These are phyloP conservation scores for Marisa cornuarietis DNA, from an alignment of 1,140 invertebrate genomes.

Conservation along the genomic window DNA sequence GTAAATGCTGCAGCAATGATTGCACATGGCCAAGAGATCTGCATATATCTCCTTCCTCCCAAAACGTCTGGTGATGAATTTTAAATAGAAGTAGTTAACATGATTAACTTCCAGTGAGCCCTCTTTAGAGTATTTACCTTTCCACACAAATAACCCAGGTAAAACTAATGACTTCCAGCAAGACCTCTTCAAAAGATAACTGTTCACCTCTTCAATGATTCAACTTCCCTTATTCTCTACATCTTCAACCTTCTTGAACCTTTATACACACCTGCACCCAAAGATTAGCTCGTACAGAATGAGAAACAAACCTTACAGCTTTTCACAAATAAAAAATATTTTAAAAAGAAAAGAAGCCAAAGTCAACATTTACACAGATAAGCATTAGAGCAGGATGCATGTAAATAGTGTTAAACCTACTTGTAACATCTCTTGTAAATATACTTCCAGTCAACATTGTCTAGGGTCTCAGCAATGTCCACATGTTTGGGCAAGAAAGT, in stretches of 20 bases:
- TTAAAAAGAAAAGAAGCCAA: neutral
- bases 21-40: slow-evolving; percentile 92
- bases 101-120: neutral
- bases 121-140: no score
- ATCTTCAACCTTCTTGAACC: no score
- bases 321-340: no score
- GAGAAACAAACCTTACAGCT: neutral
- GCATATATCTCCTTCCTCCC: slow-evolving; percentile 93
- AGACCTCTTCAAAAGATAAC: no score
- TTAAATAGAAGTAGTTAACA: slow-evolving; percentile 17
- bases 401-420: slow-evolving; percentile 23
- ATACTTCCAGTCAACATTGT: slow-evolving; percentile 51
- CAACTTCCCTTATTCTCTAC: no score
- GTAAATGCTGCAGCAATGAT: slow-evolving; percentile 94
- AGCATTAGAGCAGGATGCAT: neutral
- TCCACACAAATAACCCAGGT: no score
- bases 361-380: neutral
- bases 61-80: slow-evolving; percentile 76
- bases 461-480: slow-evolving; percentile 31
- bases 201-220: no score
- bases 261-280: no score
- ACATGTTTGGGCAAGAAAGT: slow-evolving; percentile 68
- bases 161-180: no score
- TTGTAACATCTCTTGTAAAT: slow-evolving; percentile 56
- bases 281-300: no score